Evolutionary conservation across 2,113 vertebrate species (phyloP), one percentile per base, ranked within the genome.

Genomic region (Peucedramus taeniatus): DNA sequence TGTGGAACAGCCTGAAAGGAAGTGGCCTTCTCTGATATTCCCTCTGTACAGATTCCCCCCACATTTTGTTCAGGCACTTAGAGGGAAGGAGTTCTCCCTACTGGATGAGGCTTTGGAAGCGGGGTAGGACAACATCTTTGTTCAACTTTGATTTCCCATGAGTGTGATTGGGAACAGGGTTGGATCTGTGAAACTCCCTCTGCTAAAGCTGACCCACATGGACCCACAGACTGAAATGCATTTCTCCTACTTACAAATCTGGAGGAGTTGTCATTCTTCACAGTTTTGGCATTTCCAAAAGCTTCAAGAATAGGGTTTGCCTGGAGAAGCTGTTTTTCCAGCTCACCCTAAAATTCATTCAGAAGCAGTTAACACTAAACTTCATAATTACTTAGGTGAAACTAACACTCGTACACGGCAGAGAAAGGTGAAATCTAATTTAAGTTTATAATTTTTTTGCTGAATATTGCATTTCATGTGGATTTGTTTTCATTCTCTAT

Each of bases 191-290:
- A 51, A 39, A n/a, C 31, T 77, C 54, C 10, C 33, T 57, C 54
- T 74, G 81, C 37, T 57, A 5, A 71, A 72, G 26, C 0, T 82
- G 31, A 8, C 26, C 22, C 53, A 26, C 22, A 4, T 15, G 10
- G 30, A 80, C 66, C 57, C 2, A 1, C 3, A 37, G 40, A 70
- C 35, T 8, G 3, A 31, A 44, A 57, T 30, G 64, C 28, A 23
- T 76, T 93, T 96, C 37, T 69, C 42, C 82, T 95, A 98, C 99
- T 99, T 98, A 99, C 99, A 0, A 99, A 99, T 98, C 99, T 97
- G 17, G 99, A 99, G 7, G 99, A 99, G 98, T 99, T 99, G 98
- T 99, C 99, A 1, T 99, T 99, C 98, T 99, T 99, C 94, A 99
- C 99, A 0, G 99, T 99, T 97, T 99, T 99, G 96, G 99, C 99